Evolutionary conservation across 1,140 invertebrate species (phyloP).

Genomic region (Eueides isabella): DNA sequence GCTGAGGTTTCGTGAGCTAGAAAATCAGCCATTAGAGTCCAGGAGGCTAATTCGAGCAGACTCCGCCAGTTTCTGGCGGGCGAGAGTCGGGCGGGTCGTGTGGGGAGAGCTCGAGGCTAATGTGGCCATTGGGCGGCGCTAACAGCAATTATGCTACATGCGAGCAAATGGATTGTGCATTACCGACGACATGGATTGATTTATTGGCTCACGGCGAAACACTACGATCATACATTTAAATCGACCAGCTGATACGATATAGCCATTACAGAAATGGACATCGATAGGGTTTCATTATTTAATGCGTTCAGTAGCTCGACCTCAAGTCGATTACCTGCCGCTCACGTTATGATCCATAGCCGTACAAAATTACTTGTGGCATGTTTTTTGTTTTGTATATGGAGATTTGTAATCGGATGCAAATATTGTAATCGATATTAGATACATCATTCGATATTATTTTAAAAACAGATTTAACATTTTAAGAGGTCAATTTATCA

Average conservation of each 20-base stretch:
- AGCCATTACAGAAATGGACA: constrained; percentile 66
- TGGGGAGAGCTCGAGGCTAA: constrained; percentile 66
- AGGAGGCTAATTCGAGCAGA: constrained; percentile 59
- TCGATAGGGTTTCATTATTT: constrained; percentile 60
- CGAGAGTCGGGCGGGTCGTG: constrained; percentile 46
- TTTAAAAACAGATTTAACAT: background rate
- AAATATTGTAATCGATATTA: constrained; percentile 20
- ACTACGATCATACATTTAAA: constrained; percentile 60
- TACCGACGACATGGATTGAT: constrained; percentile 78
- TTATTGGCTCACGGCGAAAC: constrained; percentile 65
- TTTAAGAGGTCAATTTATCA: background rate
- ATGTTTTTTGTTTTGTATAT: constrained; percentile 22
- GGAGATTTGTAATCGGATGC: constrained; percentile 14
- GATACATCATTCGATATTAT: constrained; percentile 3
- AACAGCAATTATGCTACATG: constrained; percentile 79
- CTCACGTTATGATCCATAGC: constrained; percentile 41
- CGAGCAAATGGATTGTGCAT: constrained; percentile 79
- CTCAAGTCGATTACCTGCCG: constrained; percentile 54
- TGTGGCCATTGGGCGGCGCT: constrained; percentile 77
- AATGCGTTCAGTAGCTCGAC: constrained; percentile 57
- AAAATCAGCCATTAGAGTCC: constrained; percentile 78
- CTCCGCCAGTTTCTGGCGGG: constrained; percentile 48
- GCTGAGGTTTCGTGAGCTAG: constrained; percentile 77
- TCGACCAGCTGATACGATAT: constrained; percentile 60
- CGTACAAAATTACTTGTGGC: constrained; percentile 54